Conservation (phyloP, 30 jellyfish, hydroid and myxozoan genomes). For the Clytia hemisphaerica region DNA sequence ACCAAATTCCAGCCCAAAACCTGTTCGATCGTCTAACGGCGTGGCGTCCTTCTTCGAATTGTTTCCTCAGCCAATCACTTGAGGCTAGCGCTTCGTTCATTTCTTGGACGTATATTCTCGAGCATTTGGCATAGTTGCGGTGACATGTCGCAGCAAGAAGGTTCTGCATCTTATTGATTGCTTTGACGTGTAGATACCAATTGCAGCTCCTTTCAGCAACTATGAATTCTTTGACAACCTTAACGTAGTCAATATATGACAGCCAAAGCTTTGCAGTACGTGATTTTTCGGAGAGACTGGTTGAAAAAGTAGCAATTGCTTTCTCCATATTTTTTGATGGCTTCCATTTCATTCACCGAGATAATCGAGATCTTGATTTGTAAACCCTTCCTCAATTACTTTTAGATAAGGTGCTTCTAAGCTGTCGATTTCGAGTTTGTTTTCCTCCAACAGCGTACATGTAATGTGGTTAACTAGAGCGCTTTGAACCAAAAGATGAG, state of each 20-base stretch:
- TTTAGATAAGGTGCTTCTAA: background rate
- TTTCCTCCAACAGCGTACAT: too few species aligned
- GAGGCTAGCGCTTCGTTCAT: background rate
- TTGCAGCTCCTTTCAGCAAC: constrained; percentile 38
- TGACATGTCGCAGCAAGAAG: constrained; percentile 15
- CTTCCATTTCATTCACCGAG: background rate
- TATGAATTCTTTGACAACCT: constrained; percentile 17
- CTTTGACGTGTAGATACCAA: constrained; percentile 14
- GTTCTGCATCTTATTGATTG: constrained; percentile 4
- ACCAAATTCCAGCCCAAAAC: too few species aligned
- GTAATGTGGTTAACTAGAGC: too few species aligned
- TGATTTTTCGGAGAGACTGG: constrained; percentile 9
- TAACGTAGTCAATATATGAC: constrained; percentile 20
- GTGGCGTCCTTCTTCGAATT: background rate
- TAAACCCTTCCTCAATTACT: background rate
- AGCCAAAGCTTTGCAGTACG: constrained; percentile 39
- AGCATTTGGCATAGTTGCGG: constrained; percentile 4
- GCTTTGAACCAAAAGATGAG: background rate
- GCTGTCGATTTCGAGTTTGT: background rate
- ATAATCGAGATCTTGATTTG: background rate
- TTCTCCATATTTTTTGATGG: background rate
- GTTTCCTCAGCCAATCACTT: constrained; percentile 4
- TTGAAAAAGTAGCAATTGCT: background rate
- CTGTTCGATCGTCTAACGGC: constrained; percentile 5
- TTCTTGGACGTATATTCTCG: constrained; percentile 5